Percentiles rank a stretch among this genome's conserved stretches.
Conservation (phyloP, 1,140 invertebrate genomes). For the Pseudomyrmex sp. region DNA sequence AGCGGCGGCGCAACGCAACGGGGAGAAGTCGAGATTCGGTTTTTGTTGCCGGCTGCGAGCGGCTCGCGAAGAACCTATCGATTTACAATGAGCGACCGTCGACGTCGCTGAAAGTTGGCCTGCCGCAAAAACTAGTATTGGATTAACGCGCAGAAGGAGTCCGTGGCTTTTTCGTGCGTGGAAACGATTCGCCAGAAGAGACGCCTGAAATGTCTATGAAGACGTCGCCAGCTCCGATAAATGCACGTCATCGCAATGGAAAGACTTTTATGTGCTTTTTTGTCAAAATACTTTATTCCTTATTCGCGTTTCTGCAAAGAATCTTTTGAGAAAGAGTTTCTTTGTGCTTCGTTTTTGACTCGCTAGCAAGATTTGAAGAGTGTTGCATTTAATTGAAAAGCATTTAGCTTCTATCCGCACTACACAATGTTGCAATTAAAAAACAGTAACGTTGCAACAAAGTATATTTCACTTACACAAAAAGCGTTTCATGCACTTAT, state of each 20-base stretch:
- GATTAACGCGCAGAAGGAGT: conserved; percentile 70
- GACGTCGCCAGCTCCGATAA: conserved; percentile 56
- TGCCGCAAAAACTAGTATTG: conserved; percentile 72
- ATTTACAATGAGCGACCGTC: conserved; percentile 71
- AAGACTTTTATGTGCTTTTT: conserved; percentile 29
- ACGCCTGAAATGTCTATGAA: conserved; percentile 67
- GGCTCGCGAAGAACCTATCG: conserved; percentile 63
- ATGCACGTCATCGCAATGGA: conserved; percentile 60
- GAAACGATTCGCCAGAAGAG: conserved; percentile 48
- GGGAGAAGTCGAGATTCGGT: conserved; percentile 52
- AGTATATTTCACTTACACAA: not conserved
- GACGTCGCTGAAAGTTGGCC: conserved; percentile 48
- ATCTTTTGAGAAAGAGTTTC: not conserved
- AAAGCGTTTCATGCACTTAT: not conserved
- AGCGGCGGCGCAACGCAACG: not conserved
- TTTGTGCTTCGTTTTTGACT: conserved; percentile 5
- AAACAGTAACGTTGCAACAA: too few species aligned
- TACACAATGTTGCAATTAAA: not conserved
- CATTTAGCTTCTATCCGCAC: not conserved
- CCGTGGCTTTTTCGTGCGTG: conserved; percentile 63
- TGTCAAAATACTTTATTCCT: conserved; percentile 17
- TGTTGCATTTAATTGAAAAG: not conserved
- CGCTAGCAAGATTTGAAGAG: conserved; percentile 1
- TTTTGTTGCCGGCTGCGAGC: conserved; percentile 61
- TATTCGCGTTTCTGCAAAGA: conserved; percentile 3